Base-by-base conservation (phyloP, 30 jellyfish, hydroid and myxozoan species). In the Turritopsis rubra region DNA sequence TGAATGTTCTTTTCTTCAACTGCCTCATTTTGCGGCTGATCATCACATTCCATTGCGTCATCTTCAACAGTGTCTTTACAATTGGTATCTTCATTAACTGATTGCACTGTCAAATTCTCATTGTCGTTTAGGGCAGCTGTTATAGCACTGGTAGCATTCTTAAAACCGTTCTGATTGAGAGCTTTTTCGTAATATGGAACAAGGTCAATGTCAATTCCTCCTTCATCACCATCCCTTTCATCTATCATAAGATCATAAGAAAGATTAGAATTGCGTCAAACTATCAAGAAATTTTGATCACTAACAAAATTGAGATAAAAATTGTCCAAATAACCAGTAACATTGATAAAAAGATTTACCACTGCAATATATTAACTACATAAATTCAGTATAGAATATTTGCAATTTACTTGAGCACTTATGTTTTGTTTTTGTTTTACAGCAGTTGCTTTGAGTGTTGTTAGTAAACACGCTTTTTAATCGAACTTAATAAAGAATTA, bases 181-280 rank as follows among this genome's bases (percentile, higher is more conserved):
- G 87, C 94, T 70, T 91, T 87, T 23, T 79, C 89, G 24, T 65
- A 68, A 29, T 60, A 84, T 0, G 90, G 90, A 7, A 81, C 96
- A 73, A 88, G 81, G 91, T 94, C 87, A 17, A 87, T 28, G 23
- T 90, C 84, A 54, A 91, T 85, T 0, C 98, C 98, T 19, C 98
- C 98, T 82, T 92, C 98, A 75, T 92, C 97, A 7, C 98, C 98
- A 18, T 90, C 95, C 17, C 91, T 79, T 75, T 87, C 96, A 83
- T 91, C 97, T 91, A 71, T 28, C 19, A 60, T n/a, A 9, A n/a
- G 8, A 19, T 7, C 77, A n/a, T 7, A 0, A 68, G 30, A 19
- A 27, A 68, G 60, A 3, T 41, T 41, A 3, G 5, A 3, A 41
- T 41, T 41, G 5, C 60, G 13, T 41, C n/a, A n/a, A n/a, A n/a